Conservation (phyloP, 2,113 vertebrate genomes). For the Calidris pygmaea region DNA sequence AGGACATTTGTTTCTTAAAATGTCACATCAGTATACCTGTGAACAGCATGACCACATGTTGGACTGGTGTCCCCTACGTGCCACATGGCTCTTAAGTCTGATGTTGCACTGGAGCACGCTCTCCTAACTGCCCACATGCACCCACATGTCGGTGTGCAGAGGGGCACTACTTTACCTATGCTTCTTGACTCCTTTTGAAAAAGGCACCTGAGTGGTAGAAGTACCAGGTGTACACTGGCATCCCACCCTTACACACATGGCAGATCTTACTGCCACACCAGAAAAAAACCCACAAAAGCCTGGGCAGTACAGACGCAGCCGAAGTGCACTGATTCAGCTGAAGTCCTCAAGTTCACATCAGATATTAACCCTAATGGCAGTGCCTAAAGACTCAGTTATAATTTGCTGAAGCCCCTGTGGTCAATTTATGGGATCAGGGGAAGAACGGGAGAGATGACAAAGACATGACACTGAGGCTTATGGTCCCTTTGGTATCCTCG, state of each 20-base stretch:
- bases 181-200: not conserved
- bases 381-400: not conserved
- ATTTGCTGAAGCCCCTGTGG: not conserved
- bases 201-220: not conserved
- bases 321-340: not conserved
- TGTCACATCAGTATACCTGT: not conserved
- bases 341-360: not conserved
- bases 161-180: fast-evolving
- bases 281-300: not conserved
- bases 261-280: not conserved
- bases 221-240: fast-evolving
- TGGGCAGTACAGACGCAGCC: not conserved
- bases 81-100: not conserved
- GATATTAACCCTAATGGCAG: not conserved
- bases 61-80: not conserved
- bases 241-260: fast-evolving
- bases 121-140: not conserved
- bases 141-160: not conserved
- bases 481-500: not conserved
- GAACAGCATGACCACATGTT: fast-evolving
- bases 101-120: not conserved
- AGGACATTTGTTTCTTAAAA: not conserved
- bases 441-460: not conserved
- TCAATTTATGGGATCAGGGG: not conserved
- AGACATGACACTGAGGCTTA: fast-evolving